Conservation (phyloP, 2,797 vertebrate species). For the Alcedo atthis region DNA sequence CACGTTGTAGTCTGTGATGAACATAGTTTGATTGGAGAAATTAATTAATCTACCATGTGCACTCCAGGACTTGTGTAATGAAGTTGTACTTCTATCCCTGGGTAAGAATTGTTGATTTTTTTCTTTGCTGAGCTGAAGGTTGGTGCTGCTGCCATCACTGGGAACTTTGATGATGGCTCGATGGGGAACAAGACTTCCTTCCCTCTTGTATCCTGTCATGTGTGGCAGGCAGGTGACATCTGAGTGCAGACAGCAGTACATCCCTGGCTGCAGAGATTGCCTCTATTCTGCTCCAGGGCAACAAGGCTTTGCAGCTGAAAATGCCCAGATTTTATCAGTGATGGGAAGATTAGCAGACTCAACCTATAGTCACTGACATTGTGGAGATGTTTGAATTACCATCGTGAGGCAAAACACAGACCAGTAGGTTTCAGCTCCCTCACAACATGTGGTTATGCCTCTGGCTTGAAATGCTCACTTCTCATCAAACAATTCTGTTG, state of each 20-base stretch:
- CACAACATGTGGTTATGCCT: background rate
- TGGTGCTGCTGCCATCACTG: background rate
- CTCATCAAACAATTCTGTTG: background rate
- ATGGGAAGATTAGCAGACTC: background rate
- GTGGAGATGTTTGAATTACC: background rate
- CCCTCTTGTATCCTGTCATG: background rate
- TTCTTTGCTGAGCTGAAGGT: background rate
- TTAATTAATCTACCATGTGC: background rate
- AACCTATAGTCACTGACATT: background rate
- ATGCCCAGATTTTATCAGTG: background rate
- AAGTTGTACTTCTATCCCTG: background rate
- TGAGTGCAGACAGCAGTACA: background rate
- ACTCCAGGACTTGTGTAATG: background rate
- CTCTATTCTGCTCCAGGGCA: background rate
- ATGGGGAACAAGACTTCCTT: background rate
- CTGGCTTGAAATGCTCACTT: background rate
- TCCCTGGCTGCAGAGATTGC: background rate
- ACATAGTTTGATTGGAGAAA: background rate
- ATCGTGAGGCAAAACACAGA: background rate
- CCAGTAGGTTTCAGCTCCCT: background rate
- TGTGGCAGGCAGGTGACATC: background rate
- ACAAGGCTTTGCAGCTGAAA: background rate
- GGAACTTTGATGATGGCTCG: background rate
- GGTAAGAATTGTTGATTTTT: background rate
- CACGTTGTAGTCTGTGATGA: background rate